Percentiles rank a stretch among this genome's conserved stretches.
Evolutionary conservation across 2,797 vertebrate genomes (phyloP).

Genomic region (Crocidura indochinensis): DNA sequence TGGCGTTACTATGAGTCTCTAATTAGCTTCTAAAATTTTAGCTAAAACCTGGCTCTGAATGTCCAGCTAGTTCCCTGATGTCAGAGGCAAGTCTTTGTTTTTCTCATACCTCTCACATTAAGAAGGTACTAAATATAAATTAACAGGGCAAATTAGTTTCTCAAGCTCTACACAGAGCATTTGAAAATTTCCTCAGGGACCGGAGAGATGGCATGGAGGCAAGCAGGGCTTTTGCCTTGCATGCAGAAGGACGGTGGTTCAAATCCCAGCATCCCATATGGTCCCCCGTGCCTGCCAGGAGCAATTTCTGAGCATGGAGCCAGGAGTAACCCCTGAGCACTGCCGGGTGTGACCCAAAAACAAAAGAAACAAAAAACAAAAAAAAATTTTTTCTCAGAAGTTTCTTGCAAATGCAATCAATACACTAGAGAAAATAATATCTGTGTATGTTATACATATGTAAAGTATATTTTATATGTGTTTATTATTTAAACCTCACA

Average conservation of each 20-base stretch:
- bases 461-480: conserved; percentile 39
- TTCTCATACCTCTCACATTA: neutral
- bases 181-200: conserved; percentile 43
- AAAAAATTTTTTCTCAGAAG: conserved; percentile 51
- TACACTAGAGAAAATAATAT: conserved; percentile 35
- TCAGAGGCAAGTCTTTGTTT: conserved; percentile 31
- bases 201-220: no score
- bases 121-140: conserved; percentile 58
- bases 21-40: conserved; percentile 38
- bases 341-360: no score
- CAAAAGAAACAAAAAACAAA: no score
- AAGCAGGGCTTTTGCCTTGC: no score
- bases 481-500: conserved; percentile 46
- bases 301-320: no score
- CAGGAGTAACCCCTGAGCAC: no score
- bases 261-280: no score
- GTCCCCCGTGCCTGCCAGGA: no score
- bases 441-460: conserved; percentile 43
- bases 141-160: conserved; percentile 46
- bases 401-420: conserved; percentile 5
- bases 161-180: conserved; percentile 40
- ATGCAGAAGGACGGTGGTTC: no score
- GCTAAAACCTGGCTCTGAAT: neutral
- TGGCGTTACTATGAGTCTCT: conserved; percentile 26
- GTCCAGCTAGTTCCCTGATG: conserved; percentile 9